These are phyloP conservation scores for Agrenia bidenticulata DNA, from an alignment of 2,888 invertebrate species.

Conservation along the genomic window DNA sequence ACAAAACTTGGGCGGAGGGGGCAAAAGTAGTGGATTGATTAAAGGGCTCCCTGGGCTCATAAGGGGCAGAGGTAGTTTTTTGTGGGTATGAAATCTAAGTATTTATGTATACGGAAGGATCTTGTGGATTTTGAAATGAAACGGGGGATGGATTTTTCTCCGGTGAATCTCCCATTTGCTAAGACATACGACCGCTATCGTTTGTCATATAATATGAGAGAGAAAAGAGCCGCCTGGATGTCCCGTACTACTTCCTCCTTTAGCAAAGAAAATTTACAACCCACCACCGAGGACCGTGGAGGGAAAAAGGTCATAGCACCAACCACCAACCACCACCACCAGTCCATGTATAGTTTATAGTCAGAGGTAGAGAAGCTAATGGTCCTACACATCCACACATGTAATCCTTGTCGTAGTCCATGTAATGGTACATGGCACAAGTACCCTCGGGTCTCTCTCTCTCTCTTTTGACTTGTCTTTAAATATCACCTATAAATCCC, in stretches of 20 bases:
- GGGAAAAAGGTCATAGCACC: not conserved
- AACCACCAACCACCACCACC: not conserved
- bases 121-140: slow-evolving; percentile 44
- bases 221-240: slow-evolving; percentile 2
- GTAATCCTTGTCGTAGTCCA: no score
- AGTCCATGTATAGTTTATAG: no score
- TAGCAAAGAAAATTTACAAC: slow-evolving; percentile 19
- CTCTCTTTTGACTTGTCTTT: slow-evolving; percentile 40
- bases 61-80: no score
- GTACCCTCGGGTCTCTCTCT: no score
- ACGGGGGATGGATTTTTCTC: slow-evolving; percentile 16
- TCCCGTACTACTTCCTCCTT: slow-evolving; percentile 31
- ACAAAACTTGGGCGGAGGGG: no score
- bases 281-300: not conserved
- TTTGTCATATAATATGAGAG: slow-evolving; percentile 45
- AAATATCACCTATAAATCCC: slow-evolving; percentile 53
- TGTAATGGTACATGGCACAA: not conserved
- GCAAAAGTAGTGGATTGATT: no score
- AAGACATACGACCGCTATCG: slow-evolving; percentile 53
- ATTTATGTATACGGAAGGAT: slow-evolving; percentile 10
- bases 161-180: slow-evolving; percentile 45
- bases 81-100: not conserved
- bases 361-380: no score
- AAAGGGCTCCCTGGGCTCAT: no score
- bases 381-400: no score